Base-by-base conservation (phyloP, 2,113 vertebrate genomes). In the Pholis gunnellus region DNA sequence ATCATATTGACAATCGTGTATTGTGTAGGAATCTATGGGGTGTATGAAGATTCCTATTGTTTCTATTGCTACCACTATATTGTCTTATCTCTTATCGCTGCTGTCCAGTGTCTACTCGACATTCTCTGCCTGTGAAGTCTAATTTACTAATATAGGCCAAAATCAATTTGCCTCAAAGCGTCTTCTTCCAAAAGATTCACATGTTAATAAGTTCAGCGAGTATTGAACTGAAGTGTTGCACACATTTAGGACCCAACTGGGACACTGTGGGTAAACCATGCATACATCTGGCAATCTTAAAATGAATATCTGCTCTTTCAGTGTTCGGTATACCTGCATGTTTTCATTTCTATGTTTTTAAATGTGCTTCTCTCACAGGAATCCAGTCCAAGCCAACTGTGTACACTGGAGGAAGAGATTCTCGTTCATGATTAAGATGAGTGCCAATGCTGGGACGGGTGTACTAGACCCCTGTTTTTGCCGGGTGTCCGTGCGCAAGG, bases 401-500 rank as follows among this genome's bases (percentile, higher is more conserved):
- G 98, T 99, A 9, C 95, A 79, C 85, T 99, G 98, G 98, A 97
- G 90, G 86, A 99, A 97, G 71, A 97, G 88, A 81, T 98, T 99
- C 89, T 95, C 96, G 13, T 99, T 99, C 81, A 92, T 96, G 90
- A 98, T 97, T 87, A 99, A 99, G 88, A 99, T 99, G 96, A 98
- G 96, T 38, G 97, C 97, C 65, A 98, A 93, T 25, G 96, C 96
- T 5, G 87, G 95, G 63, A 97, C 97, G 0, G 98, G 98, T 61
- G 81, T 98, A 73, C 93, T 99, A 18, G 98, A 99, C 61, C 95
- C 97, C 0, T 98, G 97, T 90, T 44, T 97, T 88, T 99, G 96
- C 91, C 94, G 98, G 72, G 97, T 99, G 22, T 99, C 98, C 75
- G 97, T 99, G 67, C 94, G 97, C n/a, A 99, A 99, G 96, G 97